phyloP scores from a whole-genome alignment of 1,140 invertebrate species.

The Drosophila azteca region DNA sequence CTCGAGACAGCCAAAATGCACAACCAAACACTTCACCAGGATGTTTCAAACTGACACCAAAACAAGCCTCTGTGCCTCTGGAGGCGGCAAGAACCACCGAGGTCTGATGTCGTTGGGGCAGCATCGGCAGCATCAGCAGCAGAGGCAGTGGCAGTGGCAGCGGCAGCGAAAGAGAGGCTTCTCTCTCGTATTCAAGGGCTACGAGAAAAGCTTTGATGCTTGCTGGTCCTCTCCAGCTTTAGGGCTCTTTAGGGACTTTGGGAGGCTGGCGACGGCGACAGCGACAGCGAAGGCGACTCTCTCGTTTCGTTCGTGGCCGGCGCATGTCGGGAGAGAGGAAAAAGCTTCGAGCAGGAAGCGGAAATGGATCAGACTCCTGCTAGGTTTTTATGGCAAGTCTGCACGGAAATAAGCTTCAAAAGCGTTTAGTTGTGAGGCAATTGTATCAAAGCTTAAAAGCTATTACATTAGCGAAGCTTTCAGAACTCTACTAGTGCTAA shows the following conservation, averaged over 20 bases:
- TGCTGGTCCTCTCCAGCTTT: constrained; percentile 20
- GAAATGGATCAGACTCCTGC: background rate
- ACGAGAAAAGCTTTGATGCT: too few relatives aligned
- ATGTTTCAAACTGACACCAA: constrained; percentile 69
- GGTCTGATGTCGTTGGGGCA: too few relatives aligned
- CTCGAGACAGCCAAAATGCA: constrained; percentile 19
- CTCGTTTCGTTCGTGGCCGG: background rate
- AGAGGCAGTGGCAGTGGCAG: too few relatives aligned
- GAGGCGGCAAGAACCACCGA: too few relatives aligned
- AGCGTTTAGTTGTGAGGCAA: too few relatives aligned
- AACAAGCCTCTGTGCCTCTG: constrained; percentile 21
- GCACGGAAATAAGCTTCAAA: background rate
- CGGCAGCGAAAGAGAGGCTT: too few relatives aligned
- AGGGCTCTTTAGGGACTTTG: constrained; percentile 5
- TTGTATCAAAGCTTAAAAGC: too few relatives aligned
- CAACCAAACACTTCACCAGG: constrained; percentile 74
- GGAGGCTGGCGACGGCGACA: constrained; percentile 41
- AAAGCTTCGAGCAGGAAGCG: constrained; percentile 13
- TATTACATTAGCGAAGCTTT: background rate
- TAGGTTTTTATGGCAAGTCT: background rate
- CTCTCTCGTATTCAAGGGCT: too few relatives aligned
- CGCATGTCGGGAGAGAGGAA: constrained; percentile 33
- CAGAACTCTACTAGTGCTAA: background rate
- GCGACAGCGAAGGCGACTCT: background rate
- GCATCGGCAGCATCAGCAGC: too few relatives aligned